Evolutionary conservation across 1,140 invertebrate species (phyloP).

Genomic region (Drosophila dunni): DNA sequence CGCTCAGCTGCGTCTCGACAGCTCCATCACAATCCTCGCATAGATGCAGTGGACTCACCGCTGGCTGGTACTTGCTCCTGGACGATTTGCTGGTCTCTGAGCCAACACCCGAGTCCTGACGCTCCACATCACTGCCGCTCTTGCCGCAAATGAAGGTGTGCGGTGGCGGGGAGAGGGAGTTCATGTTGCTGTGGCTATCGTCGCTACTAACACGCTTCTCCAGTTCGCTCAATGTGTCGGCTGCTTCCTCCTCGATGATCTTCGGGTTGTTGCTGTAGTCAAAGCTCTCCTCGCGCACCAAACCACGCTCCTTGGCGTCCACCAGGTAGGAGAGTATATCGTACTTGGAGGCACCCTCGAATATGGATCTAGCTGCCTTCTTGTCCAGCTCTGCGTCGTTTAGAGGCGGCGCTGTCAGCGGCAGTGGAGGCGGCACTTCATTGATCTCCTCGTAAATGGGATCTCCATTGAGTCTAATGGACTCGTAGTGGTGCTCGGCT

Average conservation of each 20-base stretch:
- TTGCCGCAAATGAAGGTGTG: conserved; percentile 71
- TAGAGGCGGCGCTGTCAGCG: conserved; percentile 89
- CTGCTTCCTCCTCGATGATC: conserved; percentile 86
- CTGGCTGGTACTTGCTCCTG: conserved; percentile 88
- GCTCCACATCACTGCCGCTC: conserved; percentile 89
- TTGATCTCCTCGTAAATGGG: conserved; percentile 95
- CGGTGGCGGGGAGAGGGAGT: conserved; percentile 84
- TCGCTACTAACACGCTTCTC: conserved; percentile 83
- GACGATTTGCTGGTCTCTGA: conserved; percentile 96
- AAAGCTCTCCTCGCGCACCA: conserved; percentile 88
- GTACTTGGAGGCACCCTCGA: conserved; percentile 94
- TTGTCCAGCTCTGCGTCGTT: conserved; percentile 88
- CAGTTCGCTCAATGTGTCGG: conserved; percentile 85
- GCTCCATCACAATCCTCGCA: conserved; percentile 92
- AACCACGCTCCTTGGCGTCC: conserved; percentile 91
- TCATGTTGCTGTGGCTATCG: conserved; percentile 87
- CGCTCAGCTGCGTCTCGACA: conserved; percentile 89
- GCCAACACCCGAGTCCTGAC: conserved; percentile 96
- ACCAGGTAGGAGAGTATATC: conserved; percentile 95
- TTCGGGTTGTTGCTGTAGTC: conserved; percentile 86
- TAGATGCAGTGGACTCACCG: conserved; percentile 86
- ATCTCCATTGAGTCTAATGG: conserved; percentile 89
- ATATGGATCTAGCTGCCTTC: conserved; percentile 89
- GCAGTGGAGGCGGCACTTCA: conserved; percentile 91
- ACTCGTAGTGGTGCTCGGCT: conserved; percentile 90